A percentile compares a stretch with the other conserved stretches of the same genome.
phyloP scores from a whole-genome alignment of 2,888 invertebrate genomes.

The Leucophenga montana region DNA sequence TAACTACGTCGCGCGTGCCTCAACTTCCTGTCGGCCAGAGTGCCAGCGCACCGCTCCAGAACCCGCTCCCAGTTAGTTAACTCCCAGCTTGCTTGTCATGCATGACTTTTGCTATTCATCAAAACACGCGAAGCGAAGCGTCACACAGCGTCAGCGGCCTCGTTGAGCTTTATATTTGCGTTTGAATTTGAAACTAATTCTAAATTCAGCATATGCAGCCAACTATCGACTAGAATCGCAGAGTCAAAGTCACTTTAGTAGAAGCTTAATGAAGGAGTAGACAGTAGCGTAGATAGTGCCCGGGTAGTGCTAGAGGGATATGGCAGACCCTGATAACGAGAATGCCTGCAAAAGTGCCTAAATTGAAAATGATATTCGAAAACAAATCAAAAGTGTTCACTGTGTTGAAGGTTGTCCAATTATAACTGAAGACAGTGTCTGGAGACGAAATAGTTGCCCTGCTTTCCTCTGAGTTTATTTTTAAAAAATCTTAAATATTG shows the following conservation, averaged over 20 bases:
- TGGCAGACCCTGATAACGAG: too few relatives aligned
- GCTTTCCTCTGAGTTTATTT: too few relatives aligned
- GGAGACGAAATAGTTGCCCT: too few relatives aligned
- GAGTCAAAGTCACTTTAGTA: too few relatives aligned
- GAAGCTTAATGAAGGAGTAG: too few relatives aligned
- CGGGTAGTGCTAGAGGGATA: not conserved
- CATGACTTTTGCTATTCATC: slow-evolving; percentile 51
- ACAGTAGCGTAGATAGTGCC: not conserved
- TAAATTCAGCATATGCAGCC: slow-evolving; percentile 40
- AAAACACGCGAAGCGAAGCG: slow-evolving; percentile 35
- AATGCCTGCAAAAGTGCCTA: too few relatives aligned
- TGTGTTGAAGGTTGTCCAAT: too few relatives aligned
- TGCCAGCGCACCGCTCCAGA: not conserved
- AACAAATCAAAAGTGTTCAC: too few relatives aligned
- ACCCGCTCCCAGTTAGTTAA: not conserved
- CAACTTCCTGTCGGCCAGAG: slow-evolving; percentile 46
- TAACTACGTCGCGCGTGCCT: slow-evolving; percentile 55
- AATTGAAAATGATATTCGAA: too few relatives aligned
- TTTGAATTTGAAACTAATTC: slow-evolving; percentile 41
- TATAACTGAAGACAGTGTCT: too few relatives aligned
- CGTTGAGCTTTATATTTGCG: slow-evolving; percentile 6
- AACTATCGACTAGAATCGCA: slow-evolving; percentile 12
- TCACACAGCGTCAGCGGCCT: slow-evolving; percentile 34
- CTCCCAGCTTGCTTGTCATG: slow-evolving; percentile 39
- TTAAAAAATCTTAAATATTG: too few relatives aligned